These are phyloP conservation scores for Sympetrum striolatum DNA, from an alignment of 2,888 invertebrate species.

Conservation along the genomic window DNA sequence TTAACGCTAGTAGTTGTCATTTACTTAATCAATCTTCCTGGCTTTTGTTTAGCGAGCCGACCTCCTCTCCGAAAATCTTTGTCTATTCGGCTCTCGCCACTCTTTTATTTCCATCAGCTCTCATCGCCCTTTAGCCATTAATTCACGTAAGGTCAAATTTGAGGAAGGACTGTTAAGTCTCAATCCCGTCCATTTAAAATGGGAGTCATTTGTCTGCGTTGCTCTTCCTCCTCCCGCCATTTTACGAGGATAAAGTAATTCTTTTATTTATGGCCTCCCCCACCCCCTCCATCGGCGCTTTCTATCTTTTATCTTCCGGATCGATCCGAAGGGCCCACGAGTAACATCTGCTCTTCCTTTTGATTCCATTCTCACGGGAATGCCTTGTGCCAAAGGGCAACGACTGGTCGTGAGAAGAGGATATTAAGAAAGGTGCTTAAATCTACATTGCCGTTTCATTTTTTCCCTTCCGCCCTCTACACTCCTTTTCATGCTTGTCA, in stretches of 20 bases:
- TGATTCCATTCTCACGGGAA: constrained; percentile 30
- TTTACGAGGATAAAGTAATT: not conserved
- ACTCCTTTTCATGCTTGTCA: not conserved
- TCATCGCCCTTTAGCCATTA: too few relatives aligned
- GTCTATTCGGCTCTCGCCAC: too few relatives aligned
- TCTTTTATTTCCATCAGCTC: too few relatives aligned
- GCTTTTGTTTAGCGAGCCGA: too few relatives aligned
- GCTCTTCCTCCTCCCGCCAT: not conserved
- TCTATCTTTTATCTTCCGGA: constrained; percentile 33
- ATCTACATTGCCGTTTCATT: constrained; percentile 12
- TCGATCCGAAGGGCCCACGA: not conserved
- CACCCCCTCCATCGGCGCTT: not conserved
- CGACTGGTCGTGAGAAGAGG: constrained; percentile 35
- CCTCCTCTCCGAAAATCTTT: too few relatives aligned
- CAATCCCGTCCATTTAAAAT: not conserved
- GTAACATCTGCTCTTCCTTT: not conserved
- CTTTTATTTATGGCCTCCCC: not conserved
- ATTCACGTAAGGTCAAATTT: too few relatives aligned
- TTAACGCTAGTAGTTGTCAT: too few relatives aligned
- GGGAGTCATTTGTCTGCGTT: not conserved
- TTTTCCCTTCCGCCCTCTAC: not conserved
- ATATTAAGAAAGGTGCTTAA: constrained; percentile 26
- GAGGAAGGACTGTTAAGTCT: too few relatives aligned
- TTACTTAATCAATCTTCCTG: too few relatives aligned
- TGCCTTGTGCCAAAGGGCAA: constrained; percentile 21